These are phyloP conservation scores for Progne subis DNA, from an alignment of 2,113 vertebrate species.

Conservation along the genomic window DNA sequence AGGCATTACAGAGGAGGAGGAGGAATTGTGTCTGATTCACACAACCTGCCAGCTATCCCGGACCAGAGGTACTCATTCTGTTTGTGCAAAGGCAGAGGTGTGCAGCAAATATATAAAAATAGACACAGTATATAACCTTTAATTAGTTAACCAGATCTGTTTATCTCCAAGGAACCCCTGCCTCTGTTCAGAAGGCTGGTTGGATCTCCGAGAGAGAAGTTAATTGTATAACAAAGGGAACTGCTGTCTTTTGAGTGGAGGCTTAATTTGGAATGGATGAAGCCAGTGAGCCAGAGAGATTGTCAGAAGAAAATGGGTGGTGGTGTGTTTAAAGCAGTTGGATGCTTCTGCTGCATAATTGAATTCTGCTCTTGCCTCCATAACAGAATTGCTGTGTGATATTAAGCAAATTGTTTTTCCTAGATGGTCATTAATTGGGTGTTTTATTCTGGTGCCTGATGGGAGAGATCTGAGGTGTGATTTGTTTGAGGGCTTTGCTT, in stretches of 20 bases:
- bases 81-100: background rate
- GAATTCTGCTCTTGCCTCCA: background rate
- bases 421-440: constrained; percentile 10
- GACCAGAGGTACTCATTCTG: background rate
- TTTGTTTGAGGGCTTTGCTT: background rate
- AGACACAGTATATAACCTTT: background rate
- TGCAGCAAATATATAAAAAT: background rate
- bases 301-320: background rate
- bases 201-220: background rate
- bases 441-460: background rate
- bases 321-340: background rate
- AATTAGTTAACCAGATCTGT: background rate
- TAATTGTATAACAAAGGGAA: background rate
- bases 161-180: background rate
- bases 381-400: background rate
- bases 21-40: background rate
- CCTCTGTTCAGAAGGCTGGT: background rate
- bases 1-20: background rate
- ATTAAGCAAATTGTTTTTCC: constrained; percentile 29
- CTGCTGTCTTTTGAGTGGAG: background rate
- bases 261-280: background rate
- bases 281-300: background rate
- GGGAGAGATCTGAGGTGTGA: background rate
- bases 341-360: constrained; percentile 34
- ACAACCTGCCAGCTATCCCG: background rate